Evolutionary conservation across 2,888 invertebrate species (phyloP), one percentile per base, ranked within the genome.

Genomic region (Zonitis immaculata): DNA sequence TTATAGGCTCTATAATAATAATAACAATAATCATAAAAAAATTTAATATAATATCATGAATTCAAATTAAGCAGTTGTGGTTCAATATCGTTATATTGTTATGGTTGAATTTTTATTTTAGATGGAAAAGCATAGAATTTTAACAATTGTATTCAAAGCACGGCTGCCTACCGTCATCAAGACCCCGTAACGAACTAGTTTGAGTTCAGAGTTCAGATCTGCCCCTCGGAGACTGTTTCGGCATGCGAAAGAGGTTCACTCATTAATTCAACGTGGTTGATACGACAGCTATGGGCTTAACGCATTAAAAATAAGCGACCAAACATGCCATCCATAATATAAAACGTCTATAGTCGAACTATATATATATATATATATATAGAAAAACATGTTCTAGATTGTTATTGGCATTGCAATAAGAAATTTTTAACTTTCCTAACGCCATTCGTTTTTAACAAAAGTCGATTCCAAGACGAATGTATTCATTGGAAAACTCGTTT

Each of bases 1-100:
- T 91, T 67, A 89, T 83, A 50, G 91, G 90, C 73, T 91, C 91
- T 91, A 78, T 22, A 77, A 77, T 45, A 63, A 66, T 49, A 46
- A 51, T 35, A 18, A 43, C 11, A 42, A 12, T 11, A 49, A 25
- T 52, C 42, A 51, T 16, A 16, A 9, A 26, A n/a, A n/a, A n/a
- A n/a, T n/a, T n/a, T n/a, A n/a, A n/a, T n/a, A n/a, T n/a, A n/a
- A n/a, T n/a, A n/a, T n/a, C n/a, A n/a, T n/a, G n/a, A n/a, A n/a
- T n/a, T n/a, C n/a, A 47, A 39, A 49, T 9, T 3, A 28, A 28
- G 11, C 3, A n/a, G 11, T 2, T 25, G 43, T 44, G 20, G 11
- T 6, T 22, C 22, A 42, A 14, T 12, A 16, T 4, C 18, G 18
- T 5, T 18, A 3, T 39, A 11, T 39, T 11, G 18, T 14, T 42